phyloP scores from a whole-genome alignment of 2,888 invertebrate genomes.

The Steinernema scapterisci region DNA sequence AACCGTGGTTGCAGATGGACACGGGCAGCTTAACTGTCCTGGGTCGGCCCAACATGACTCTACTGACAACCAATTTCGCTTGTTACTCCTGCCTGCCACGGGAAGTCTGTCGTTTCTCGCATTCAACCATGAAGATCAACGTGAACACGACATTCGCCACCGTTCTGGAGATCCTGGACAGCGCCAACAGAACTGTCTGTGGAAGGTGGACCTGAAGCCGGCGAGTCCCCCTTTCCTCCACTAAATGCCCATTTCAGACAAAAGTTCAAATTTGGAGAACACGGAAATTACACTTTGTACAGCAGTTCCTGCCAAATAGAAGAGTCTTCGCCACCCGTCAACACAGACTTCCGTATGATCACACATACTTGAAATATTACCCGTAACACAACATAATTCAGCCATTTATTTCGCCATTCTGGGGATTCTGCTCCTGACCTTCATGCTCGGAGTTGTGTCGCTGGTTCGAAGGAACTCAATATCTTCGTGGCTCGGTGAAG shows the following conservation, averaged over 20 bases:
- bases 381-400: not conserved
- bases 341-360: not conserved
- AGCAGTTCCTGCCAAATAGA: slow-evolving; percentile 8
- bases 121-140: not conserved
- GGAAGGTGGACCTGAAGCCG: not conserved
- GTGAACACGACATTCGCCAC: slow-evolving; percentile 22
- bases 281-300: slow-evolving; percentile 2
- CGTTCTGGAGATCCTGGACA: not conserved
- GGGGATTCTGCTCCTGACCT: slow-evolving; percentile 2
- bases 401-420: slow-evolving; percentile 25
- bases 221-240: not conserved
- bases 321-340: not conserved
- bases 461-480: not conserved
- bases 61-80: not conserved
- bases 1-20: slow-evolving; percentile 9
- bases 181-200: not conserved
- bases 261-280: slow-evolving; percentile 27
- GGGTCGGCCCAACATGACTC: not conserved
- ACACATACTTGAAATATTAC: too few relatives aligned
- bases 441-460: slow-evolving; percentile 4
- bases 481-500: slow-evolving; percentile 4
- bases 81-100: not conserved
- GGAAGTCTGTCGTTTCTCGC: not conserved
- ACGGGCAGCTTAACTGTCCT: slow-evolving; percentile 2
- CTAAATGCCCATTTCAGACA: not conserved